Percentiles rank a stretch among this genome's conserved stretches.
phyloP scores from a whole-genome alignment of 2,797 vertebrate species.

The Silurus lanzhouensis region DNA sequence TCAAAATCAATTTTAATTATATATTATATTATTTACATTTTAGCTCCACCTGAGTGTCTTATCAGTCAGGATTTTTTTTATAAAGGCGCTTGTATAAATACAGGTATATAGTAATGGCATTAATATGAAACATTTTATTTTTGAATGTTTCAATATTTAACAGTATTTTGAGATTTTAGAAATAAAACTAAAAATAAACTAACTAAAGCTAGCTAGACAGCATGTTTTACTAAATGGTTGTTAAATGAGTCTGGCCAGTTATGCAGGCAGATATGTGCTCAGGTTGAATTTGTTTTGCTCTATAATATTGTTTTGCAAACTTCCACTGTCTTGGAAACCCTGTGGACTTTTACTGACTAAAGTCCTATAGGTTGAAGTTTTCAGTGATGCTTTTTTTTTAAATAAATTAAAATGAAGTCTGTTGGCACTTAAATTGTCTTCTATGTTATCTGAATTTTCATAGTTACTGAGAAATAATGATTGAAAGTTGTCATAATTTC shows the following conservation, averaged over 20 bases:
- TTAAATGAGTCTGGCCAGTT: not conserved
- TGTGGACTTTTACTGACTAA: too few relatives aligned
- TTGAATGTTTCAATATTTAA: not conserved
- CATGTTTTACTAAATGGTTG: not conserved
- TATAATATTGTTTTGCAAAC: not conserved
- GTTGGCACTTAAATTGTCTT: not conserved
- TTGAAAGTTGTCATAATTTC: not conserved
- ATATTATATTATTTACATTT: not conserved
- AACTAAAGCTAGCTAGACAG: not conserved
- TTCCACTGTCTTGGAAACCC: not conserved
- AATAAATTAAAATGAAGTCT: not conserved
- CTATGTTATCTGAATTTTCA: not conserved
- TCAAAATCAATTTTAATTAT: not conserved
- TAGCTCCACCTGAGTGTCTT: not conserved
- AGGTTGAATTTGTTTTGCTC: not conserved
- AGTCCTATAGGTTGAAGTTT: not conserved
- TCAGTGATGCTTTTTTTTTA: not conserved
- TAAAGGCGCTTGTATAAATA: not conserved
- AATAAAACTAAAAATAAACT: not conserved
- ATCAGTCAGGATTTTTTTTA: not conserved
- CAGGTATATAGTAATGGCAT: not conserved
- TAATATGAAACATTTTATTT: not conserved
- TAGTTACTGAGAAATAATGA: not conserved
- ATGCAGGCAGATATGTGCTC: not conserved
- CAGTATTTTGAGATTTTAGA: not conserved